Evolutionary conservation across 1,140 invertebrate genomes (phyloP).

Genomic region (Drosophila navojoa): DNA sequence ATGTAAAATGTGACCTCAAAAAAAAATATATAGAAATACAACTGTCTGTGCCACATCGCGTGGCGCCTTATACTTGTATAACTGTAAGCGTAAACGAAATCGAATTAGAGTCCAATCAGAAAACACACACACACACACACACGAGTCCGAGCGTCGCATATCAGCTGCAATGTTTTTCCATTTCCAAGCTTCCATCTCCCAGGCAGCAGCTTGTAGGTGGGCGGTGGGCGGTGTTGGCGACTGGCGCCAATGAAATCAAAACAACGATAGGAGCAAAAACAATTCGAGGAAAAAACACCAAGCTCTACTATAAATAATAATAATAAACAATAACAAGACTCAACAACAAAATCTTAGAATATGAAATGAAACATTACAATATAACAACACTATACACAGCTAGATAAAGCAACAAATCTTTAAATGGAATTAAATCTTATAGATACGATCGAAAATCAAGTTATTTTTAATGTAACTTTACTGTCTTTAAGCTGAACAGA

Average conservation of each 20-base stretch:
- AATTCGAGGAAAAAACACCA: constrained; percentile 26
- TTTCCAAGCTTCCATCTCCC: constrained; percentile 17
- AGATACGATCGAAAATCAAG: background rate
- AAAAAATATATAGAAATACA: background rate
- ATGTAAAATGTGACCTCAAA: constrained; percentile 30
- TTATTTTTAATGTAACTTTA: too few species aligned
- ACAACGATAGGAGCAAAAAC: constrained; percentile 59
- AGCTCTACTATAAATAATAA: background rate
- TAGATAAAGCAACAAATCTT: too few species aligned
- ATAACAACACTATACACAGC: too few species aligned
- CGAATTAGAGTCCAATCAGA: constrained; percentile 49
- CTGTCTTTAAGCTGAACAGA: background rate
- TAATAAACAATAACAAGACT: background rate
- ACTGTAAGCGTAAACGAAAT: constrained; percentile 53
- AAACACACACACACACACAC: constrained; percentile 18
- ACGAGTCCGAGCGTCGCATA: constrained; percentile 1
- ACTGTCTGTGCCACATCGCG: constrained; percentile 23
- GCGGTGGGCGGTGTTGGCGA: constrained; percentile 4
- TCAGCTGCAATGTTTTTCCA: constrained; percentile 5
- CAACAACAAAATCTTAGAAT: background rate
- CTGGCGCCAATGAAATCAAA: constrained; percentile 68
- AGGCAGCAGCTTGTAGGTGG: constrained; percentile 42
- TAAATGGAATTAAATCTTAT: background rate
- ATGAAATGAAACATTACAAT: too few species aligned
- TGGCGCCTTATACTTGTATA: constrained; percentile 37